Evolutionary conservation across 92 coral and sea anemone genomes (phyloP), one percentile per base, ranked within the genome.

Genomic region (Epizoanthus scotinus): DNA sequence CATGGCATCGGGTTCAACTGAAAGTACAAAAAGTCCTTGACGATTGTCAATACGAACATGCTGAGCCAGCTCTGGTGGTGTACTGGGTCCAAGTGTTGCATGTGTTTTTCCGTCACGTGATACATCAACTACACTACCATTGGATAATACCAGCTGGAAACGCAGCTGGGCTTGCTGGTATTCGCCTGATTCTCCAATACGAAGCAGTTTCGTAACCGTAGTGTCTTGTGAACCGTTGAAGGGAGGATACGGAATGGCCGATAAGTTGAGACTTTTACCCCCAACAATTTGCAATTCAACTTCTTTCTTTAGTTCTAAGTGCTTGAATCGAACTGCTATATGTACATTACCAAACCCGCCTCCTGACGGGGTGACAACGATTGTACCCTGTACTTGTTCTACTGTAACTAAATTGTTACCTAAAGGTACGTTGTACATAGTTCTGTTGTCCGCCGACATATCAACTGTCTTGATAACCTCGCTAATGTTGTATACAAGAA

Each of bases 51-150:
- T 67, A 15, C 25, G 21, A 44, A 55, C 78, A 60, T 28, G 27
- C 77, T 20, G 78, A 42, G 63, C 81, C 83, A 86, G 81, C 50
- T 57, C 86, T 66, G 86, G 55, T 21, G 90, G 86, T 60, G 77
- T 65, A 38, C 78, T 65, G 14, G 86, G 71, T 22, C 56, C 59
- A 21, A 82, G 59, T 52, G 58, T 40, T 50, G 56, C 77, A 13
- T 20, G 25, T 59, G 74, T 28, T 26, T 58, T 44, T 36, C 17
- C 18, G 72, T 74, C 78, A 42, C 66, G 70, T 65, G 86, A 54
- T 18, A 86, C 60, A 20, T 86, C 90, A 1, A 25, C 40, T n/a
- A 9, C 22, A 6, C 86, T 86, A 3, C 90, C 90, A 63, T 74
- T 86, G 47, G 83, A 63, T 2, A 86, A 83, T 9, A 40, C 14